Evolutionary conservation across 2,888 invertebrate genomes (phyloP).

Genomic region (Diadromus collaris): DNA sequence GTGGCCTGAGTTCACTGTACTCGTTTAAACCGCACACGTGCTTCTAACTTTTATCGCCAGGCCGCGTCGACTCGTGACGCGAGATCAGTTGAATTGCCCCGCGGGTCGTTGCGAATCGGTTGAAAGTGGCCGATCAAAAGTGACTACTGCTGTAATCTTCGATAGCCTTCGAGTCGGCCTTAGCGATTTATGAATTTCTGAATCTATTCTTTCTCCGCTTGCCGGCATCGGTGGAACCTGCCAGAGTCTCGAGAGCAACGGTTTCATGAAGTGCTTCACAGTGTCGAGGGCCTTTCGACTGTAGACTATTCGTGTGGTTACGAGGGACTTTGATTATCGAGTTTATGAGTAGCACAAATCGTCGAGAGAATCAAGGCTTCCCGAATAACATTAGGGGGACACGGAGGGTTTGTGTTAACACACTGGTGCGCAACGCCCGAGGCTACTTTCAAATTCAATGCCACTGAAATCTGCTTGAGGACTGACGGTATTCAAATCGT

Average conservation of each 20-base stretch:
- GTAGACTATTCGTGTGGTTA: not conserved
- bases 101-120: not conserved
- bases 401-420: not conserved
- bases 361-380: constrained; percentile 3
- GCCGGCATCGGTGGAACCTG: not conserved
- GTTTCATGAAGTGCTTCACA: constrained; percentile 4
- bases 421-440: not conserved
- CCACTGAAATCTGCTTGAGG: not conserved
- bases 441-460: constrained; percentile 12
- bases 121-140: not conserved
- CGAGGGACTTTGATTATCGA: not conserved
- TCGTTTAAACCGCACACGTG: constrained; percentile 39
- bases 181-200: not conserved
- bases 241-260: constrained; percentile 20
- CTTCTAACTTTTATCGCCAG: constrained; percentile 11
- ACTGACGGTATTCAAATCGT: not conserved
- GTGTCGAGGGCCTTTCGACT: not conserved
- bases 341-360: constrained; percentile 12
- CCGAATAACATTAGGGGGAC: not conserved
- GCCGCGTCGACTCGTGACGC: not conserved
- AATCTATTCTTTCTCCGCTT: not conserved
- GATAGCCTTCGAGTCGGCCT: not conserved
- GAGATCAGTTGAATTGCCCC: not conserved
- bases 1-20: constrained; percentile 34
- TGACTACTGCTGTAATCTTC: not conserved